A percentile compares a stretch with the other conserved stretches of the same genome.
phyloP scores from a whole-genome alignment of 2,113 vertebrate genomes.

The Istiophorus platypterus region DNA sequence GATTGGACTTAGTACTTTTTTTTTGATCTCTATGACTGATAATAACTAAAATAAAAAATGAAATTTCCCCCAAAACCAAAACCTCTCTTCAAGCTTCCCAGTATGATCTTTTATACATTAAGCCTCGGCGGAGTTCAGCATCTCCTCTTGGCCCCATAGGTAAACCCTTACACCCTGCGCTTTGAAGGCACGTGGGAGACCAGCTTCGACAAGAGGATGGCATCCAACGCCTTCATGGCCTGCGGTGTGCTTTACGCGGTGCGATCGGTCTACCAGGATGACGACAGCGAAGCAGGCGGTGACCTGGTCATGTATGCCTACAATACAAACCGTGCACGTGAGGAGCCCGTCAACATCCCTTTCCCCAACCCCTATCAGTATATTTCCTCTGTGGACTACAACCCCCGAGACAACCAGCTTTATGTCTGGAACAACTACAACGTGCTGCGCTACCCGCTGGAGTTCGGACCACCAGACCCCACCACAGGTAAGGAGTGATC shows the following conservation, averaged over 20 bases:
- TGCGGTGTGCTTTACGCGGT: slow-evolving; percentile 95
- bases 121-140: background rate
- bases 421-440: slow-evolving; percentile 99
- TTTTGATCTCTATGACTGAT: background rate
- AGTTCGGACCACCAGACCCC: slow-evolving; percentile 92
- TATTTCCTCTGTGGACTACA: slow-evolving; percentile 95
- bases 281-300: slow-evolving; percentile 92
- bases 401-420: slow-evolving; percentile 95
- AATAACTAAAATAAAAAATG: background rate
- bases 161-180: slow-evolving; percentile 95
- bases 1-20: background rate
- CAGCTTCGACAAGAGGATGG: slow-evolving; percentile 93
- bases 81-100: background rate
- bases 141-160: slow-evolving; percentile 62
- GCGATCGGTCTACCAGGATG: slow-evolving; percentile 93
- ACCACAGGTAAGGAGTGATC: slow-evolving; percentile 83
- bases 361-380: slow-evolving; percentile 98
- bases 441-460: slow-evolving; percentile 91
- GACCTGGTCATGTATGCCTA: slow-evolving; percentile 93
- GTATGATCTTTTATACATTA: background rate
- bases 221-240: slow-evolving; percentile 97
- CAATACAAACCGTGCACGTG: slow-evolving; percentile 91
- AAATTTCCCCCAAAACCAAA: background rate
- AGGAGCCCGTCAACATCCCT: slow-evolving; percentile 87
- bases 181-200: slow-evolving; percentile 98